Conservation (phyloP, 2,113 vertebrate genomes). For the Cyanoliseus patagonus region DNA sequence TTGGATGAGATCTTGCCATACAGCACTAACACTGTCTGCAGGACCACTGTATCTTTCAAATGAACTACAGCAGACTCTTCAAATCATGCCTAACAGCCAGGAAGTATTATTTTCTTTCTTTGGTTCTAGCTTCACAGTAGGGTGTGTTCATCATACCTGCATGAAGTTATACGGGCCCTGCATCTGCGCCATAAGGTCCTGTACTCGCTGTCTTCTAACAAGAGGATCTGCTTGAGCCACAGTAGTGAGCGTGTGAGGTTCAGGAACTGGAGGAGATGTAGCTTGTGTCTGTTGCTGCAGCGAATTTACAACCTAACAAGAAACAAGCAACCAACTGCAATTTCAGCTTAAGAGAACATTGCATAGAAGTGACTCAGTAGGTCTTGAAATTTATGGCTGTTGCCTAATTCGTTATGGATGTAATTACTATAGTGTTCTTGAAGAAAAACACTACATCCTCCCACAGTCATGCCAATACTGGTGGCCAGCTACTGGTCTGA, state of each 20-base stretch:
- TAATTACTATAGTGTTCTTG: not conserved
- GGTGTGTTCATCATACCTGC: constrained; percentile 79
- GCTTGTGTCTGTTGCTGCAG: constrained; percentile 84
- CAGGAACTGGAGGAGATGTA: constrained; percentile 80
- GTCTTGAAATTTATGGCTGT: not conserved
- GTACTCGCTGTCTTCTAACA: constrained; percentile 91
- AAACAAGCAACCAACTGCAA: not conserved
- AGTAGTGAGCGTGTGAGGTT: constrained; percentile 79
- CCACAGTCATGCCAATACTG: not conserved
- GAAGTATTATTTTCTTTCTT: not conserved
- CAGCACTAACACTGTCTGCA: not conserved
- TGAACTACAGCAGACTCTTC: not conserved
- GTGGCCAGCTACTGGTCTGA: not conserved
- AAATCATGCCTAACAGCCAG: not conserved
- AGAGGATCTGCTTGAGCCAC: constrained; percentile 86
- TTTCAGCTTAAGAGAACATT: not conserved
- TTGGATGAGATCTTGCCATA: not conserved
- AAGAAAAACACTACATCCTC: not conserved
- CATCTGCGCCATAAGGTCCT: constrained; percentile 99
- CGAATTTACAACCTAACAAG: constrained; percentile 80
- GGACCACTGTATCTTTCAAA: not conserved
- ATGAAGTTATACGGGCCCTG: constrained; percentile 99
- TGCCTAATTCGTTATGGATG: not conserved
- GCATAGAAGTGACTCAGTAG: not conserved
- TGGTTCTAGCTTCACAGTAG: not conserved